A percentile compares a stretch with the other conserved stretches of the same genome.
Evolutionary conservation across 1,140 invertebrate species (phyloP).

Genomic region (Nasonia vitripennis): DNA sequence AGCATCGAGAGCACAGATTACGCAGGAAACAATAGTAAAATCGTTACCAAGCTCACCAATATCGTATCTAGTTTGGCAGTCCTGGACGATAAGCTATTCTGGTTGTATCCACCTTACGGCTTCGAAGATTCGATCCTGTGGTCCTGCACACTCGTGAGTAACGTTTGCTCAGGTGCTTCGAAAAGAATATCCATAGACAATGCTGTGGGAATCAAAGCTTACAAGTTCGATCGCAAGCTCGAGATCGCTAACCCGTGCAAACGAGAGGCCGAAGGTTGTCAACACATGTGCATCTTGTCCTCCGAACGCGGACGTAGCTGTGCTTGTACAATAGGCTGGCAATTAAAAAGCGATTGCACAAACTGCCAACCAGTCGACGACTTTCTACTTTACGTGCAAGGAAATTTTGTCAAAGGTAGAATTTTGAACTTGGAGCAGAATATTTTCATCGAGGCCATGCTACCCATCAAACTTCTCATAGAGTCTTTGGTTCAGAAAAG

Average conservation of each 20-base stretch:
- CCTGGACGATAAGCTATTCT: background rate
- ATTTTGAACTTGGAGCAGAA: background rate
- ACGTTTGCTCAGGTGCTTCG: background rate
- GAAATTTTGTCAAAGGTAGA: background rate
- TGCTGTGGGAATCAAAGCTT: background rate
- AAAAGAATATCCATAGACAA: too few relatives aligned
- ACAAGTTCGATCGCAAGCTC: background rate
- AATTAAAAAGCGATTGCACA: background rate
- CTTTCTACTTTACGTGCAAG: background rate
- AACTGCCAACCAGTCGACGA: background rate
- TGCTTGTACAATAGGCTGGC: background rate
- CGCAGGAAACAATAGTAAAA: background rate
- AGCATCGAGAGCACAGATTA: constrained; percentile 12
- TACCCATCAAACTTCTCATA: background rate
- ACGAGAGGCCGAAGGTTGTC: background rate
- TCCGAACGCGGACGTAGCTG: background rate
- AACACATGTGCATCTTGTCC: constrained; percentile 5
- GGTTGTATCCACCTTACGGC: background rate
- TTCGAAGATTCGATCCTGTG: background rate
- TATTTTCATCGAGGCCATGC: background rate
- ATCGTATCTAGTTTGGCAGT: background rate
- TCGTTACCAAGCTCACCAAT: background rate
- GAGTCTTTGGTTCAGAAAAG: background rate
- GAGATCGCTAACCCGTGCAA: background rate
- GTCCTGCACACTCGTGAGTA: background rate